Evolutionary conservation across 2,113 vertebrate genomes (phyloP).

Genomic region (Mormoops blainvillei): DNA sequence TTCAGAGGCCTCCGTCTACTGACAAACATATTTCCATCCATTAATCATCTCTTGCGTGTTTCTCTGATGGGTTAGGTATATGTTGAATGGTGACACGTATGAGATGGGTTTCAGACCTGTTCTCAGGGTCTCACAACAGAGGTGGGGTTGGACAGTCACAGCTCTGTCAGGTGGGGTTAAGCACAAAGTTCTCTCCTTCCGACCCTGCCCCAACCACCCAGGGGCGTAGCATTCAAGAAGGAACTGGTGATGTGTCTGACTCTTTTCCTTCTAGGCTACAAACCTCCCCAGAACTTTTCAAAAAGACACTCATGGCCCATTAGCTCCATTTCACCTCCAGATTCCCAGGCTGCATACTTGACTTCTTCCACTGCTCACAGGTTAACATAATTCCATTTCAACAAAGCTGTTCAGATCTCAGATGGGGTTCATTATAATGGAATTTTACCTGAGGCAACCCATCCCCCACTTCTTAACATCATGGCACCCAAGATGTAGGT

Average conservation of each 20-base stretch:
- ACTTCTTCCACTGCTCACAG: background rate
- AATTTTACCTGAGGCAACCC: slow-evolving; percentile 70
- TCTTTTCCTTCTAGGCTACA: background rate
- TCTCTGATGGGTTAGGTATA: background rate
- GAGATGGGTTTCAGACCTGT: background rate
- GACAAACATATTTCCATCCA: background rate
- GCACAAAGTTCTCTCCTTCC: background rate
- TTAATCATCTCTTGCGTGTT: background rate
- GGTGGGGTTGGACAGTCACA: accelerated
- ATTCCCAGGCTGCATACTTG: background rate
- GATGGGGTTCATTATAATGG: slow-evolving; percentile 57
- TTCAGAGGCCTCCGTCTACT: background rate
- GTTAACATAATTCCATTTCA: background rate
- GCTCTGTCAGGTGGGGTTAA: background rate
- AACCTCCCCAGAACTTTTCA: background rate
- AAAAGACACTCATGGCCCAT: background rate
- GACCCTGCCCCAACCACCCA: background rate
- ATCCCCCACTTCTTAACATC: slow-evolving; percentile 53
- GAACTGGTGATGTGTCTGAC: background rate
- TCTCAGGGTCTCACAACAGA: background rate
- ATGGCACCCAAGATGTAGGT: slow-evolving; percentile 45
- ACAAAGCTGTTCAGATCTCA: slow-evolving; percentile 42
- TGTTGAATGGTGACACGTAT: background rate
- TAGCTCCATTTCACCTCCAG: background rate
- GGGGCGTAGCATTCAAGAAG: background rate